Base-by-base conservation (phyloP, 2,888 invertebrate species). In the Nomada goodeniana region DNA sequence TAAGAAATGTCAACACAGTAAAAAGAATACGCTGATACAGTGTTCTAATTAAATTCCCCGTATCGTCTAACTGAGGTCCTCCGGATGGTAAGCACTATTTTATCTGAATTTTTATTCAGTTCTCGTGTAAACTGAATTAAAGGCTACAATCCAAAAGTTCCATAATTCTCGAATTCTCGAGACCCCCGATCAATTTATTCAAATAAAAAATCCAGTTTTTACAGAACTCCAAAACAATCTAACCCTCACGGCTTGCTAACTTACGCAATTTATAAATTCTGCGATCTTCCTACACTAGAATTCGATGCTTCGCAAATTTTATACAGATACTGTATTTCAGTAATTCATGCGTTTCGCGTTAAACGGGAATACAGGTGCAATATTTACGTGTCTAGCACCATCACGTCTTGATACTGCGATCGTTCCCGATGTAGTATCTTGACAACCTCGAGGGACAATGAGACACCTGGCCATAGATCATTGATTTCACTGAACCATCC, bases 401-500 rank as follows among this genome's bases (percentile, higher is more conserved):
- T 93, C 73, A 99, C 96, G 89, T 98, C 96, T 94, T 99, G 99
- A 93, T 95, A 99, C 69, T 96, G 94, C 0, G 98, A 98, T 91
- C 96, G 96, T 92, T 97, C 97, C 2, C 96, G 94, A 92, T 98
- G 96, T 0, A 99, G 94, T 1, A 98, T 94, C 88, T 97, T 94
- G 64, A 97, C 96, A 0, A 98, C 96, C 95, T 98, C 96, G 82
- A 99, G 94, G 0, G 98, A 98, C 91, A 98, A 96, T 23, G 97
- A 96, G 89, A 98, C 97, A 0, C 98, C 98, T 0, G 98, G 98
- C 98, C 98, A 98, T 90, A 98, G 94, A 59, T 97, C 96, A 91
- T 97, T 98, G 23, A 97, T 95, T 95, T 99, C 99, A 86, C 97
- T 97, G 93, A 98, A 99, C 99, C 99, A 99, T 84, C 98, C 97